These are phyloP conservation scores for Laothoe populi DNA, from an alignment of 2,888 invertebrate species.

Conservation along the genomic window DNA sequence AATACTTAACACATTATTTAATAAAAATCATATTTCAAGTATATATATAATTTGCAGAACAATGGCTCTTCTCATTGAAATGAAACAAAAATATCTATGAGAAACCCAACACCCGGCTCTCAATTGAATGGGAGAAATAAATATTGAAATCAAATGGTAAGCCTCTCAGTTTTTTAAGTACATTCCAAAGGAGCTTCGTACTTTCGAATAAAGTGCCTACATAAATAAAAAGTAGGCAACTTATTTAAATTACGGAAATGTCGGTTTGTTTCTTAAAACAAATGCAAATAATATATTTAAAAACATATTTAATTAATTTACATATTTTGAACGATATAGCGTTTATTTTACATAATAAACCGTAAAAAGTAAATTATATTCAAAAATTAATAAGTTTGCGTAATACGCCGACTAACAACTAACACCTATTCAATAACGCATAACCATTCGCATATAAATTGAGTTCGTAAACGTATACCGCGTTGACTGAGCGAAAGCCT, in stretches of 20 bases:
- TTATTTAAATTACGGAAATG: background rate
- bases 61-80: conserved; percentile 50
- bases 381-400: no score
- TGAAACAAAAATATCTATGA: conserved; percentile 57
- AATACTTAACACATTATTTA: background rate
- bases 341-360: background rate
- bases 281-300: no score
- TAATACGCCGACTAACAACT: background rate
- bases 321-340: no score
- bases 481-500: background rate
- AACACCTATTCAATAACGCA: conserved; percentile 26
- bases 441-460: conserved; percentile 36
- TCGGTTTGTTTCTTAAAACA: background rate
- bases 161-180: conserved; percentile 18
- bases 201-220: background rate
- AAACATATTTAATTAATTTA: no score
- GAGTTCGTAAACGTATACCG: conserved; percentile 4
- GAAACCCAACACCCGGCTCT: conserved; percentile 52
- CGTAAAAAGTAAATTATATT: background rate
- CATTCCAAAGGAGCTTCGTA: background rate
- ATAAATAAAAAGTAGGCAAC: conserved; percentile 10
- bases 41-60: conserved; percentile 6
- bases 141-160: conserved; percentile 40
- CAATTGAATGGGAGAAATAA: conserved; percentile 45
- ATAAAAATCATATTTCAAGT: background rate